A percentile compares a stretch with the other conserved stretches of the same genome.
phyloP scores from a whole-genome alignment of 2,888 invertebrate genomes.

The Silvanus unidentatus region DNA sequence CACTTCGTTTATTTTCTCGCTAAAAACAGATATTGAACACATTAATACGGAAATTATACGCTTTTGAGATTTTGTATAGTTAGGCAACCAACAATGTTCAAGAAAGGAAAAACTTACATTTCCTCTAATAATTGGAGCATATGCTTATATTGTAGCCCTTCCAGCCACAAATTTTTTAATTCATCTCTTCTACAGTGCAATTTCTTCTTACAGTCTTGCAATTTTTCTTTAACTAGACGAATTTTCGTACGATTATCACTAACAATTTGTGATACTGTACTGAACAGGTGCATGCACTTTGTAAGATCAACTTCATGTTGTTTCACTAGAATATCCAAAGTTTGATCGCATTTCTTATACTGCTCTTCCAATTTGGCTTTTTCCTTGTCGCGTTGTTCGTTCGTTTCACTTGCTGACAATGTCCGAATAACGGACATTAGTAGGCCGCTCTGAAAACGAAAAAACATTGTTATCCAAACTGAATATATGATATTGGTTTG shows the following conservation, averaged over 20 bases:
- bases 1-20: constrained; percentile 70
- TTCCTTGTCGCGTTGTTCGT: constrained; percentile 88
- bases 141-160: constrained; percentile 93
- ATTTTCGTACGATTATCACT: constrained; percentile 71
- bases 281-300: constrained; percentile 67
- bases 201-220: constrained; percentile 76
- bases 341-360: constrained; percentile 84
- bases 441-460: constrained; percentile 62
- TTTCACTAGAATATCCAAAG: constrained; percentile 82
- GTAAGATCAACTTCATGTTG: constrained; percentile 83
- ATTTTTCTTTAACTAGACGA: constrained; percentile 70
- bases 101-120: too few relatives aligned
- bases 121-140: constrained; percentile 83
- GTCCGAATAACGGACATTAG: constrained; percentile 94
- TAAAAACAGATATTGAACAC: constrained; percentile 40
- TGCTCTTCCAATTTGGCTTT: constrained; percentile 90
- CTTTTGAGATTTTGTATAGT: too few relatives aligned
- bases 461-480: constrained; percentile 6
- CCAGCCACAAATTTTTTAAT: constrained; percentile 87
- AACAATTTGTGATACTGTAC: constrained; percentile 69
- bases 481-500: constrained; percentile 1
- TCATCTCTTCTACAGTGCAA: constrained; percentile 89
- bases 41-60: too few relatives aligned
- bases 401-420: constrained; percentile 87
- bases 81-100: too few relatives aligned